phyloP scores from a whole-genome alignment of 1,140 invertebrate species.

The Eurosta solidaginis region DNA sequence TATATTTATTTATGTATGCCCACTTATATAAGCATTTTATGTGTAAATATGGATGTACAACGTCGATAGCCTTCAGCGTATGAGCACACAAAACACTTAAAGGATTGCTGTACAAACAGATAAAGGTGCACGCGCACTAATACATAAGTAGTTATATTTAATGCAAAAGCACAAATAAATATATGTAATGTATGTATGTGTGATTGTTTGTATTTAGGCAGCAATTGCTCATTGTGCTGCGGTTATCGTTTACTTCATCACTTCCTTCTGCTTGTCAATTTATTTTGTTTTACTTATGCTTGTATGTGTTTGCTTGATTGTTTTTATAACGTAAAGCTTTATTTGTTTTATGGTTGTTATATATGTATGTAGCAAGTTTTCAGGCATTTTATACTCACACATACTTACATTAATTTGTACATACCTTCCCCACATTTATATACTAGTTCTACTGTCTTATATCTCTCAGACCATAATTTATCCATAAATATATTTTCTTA shows the following conservation, averaged over 20 bases:
- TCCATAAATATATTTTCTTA: background rate
- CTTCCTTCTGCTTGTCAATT: background rate
- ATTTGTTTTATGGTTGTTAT: background rate
- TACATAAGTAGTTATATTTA: background rate
- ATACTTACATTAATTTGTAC: background rate
- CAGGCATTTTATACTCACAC: background rate
- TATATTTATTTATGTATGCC: background rate
- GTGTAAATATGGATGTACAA: background rate
- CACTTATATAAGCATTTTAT: background rate
- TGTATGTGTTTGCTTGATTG: too few relatives aligned
- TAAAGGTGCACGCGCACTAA: background rate
- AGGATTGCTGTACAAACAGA: background rate
- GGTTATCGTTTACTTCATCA: background rate
- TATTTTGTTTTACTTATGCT: background rate
- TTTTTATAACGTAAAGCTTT: background rate
- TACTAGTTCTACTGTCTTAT: too few relatives aligned
- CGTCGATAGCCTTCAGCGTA: background rate
- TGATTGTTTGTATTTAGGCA: background rate
- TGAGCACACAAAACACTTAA: background rate
- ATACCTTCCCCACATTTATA: too few relatives aligned
- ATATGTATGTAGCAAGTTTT: too few relatives aligned
- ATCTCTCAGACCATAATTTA: too few relatives aligned
- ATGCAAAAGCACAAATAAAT: background rate
- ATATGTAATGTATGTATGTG: background rate
- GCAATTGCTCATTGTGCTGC: background rate